Evolutionary conservation across 2,888 invertebrate genomes (phyloP), one percentile per base, ranked within the genome.

Genomic region (Idaea straminata): DNA sequence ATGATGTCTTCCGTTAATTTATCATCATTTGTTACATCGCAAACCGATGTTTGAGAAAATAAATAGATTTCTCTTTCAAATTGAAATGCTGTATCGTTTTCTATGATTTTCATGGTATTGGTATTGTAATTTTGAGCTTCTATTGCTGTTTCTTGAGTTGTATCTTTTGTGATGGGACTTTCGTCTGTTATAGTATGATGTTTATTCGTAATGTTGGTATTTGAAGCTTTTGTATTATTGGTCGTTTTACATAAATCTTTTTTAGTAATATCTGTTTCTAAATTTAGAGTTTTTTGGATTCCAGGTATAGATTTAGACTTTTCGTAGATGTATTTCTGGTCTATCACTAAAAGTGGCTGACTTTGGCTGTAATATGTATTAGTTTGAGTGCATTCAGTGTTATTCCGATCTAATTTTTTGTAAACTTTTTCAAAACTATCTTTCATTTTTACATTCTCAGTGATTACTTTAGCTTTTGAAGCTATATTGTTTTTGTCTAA

Each of bases 291-390:
- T 62, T 62, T 62, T 15, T 62, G 68, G 16, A 60, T 64, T 25
- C 68, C 71, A 25, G 70, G 64, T 25, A 87, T 73, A 38, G 47
- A 10, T 47, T 47, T 47, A 47, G 47, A 47, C 47, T 47, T 47
- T 47, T 47, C 47, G 47, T 47, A 47, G 13, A 47, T 47, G 47
- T 75, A 78, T 64, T 80, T 79, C 5, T 77, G 71, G 3, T 79
- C 70, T 57, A 84, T 70, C 0, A 65, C 5, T 4, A 84, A 66
- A 35, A 67, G 66, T 3, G 59, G 64, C 67, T 87, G 87, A 38
- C 84, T 87, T 69, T 80, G 77, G 67, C 87, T 87, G 0, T 78
- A 77, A 63, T 87, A 83, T 0, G 81, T 80, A 16, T 71, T 72
- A 34, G 74, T 71, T 68, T 83, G 74, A 0, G 79, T 80, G 34